phyloP scores from a whole-genome alignment of 2,888 invertebrate genomes.

The Erebia epiphron region DNA sequence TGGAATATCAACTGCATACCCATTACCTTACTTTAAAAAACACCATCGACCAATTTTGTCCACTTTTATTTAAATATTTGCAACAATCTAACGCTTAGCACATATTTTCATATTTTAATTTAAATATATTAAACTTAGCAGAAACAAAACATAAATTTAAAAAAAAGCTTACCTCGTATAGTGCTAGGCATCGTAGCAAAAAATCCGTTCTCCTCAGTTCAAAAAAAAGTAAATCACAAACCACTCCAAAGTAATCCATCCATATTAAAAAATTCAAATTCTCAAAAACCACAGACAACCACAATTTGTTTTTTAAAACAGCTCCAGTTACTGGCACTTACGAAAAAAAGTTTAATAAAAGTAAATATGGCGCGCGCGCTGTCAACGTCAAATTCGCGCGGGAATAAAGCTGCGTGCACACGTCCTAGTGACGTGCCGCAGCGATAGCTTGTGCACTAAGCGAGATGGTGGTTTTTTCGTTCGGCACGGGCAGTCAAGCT shows the following conservation, averaged over 20 bases:
- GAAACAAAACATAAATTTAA: not conserved
- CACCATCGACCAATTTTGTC: too few relatives aligned
- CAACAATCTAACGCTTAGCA: too few relatives aligned
- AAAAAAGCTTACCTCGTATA: constrained; percentile 70
- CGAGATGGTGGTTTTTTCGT: constrained; percentile 66
- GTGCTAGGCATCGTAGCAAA: constrained; percentile 78
- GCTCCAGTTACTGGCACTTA: constrained; percentile 39
- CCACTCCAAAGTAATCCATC: constrained; percentile 42
- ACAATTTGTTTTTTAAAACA: not conserved
- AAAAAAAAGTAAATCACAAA: constrained; percentile 42
- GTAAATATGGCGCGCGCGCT: constrained; percentile 52
- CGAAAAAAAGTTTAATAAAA: not conserved
- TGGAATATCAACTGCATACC: too few relatives aligned
- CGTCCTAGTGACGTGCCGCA: constrained; percentile 73
- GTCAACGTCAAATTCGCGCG: constrained; percentile 57
- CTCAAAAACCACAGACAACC: constrained; percentile 32
- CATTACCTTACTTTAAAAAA: too few relatives aligned
- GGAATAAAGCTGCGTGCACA: constrained; percentile 53
- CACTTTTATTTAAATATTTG: too few relatives aligned
- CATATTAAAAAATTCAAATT: constrained; percentile 34
- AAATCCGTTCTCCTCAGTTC: constrained; percentile 55
- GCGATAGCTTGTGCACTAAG: constrained; percentile 56
- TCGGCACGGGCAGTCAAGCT: constrained; percentile 60
- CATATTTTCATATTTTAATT: too few relatives aligned
- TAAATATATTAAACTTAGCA: too few relatives aligned